These are phyloP conservation scores for Brassicogethes aeneus DNA, from an alignment of 2,888 invertebrate species.

Conservation along the genomic window DNA sequence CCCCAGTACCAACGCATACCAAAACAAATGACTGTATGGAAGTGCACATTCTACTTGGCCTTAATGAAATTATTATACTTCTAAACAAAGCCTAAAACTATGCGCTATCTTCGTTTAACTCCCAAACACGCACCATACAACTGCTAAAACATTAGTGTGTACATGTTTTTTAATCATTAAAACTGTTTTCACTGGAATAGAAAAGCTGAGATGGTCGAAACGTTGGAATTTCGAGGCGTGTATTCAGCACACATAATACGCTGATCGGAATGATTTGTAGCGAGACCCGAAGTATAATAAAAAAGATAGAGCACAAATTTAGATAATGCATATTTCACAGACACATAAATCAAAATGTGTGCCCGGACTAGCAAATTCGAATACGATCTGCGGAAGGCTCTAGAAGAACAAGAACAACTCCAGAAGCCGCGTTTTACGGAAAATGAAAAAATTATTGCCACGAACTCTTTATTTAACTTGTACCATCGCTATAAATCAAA, in stretches of 20 bases:
- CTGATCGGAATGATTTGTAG: constrained; percentile 36
- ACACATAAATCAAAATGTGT: constrained; percentile 38
- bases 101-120: no score
- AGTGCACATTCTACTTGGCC: constrained; percentile 1
- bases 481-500: no score
- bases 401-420: constrained; percentile 1
- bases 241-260: constrained; percentile 27
- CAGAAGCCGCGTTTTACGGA: background rate
- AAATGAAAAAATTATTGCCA: background rate
- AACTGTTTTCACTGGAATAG: no score
- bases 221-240: constrained; percentile 7
- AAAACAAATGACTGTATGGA: constrained; percentile 2
- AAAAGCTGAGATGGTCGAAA: no score
- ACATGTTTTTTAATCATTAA: no score
- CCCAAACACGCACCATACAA: no score
- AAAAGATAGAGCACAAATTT: constrained; percentile 41
- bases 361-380: constrained; percentile 37
- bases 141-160: no score
- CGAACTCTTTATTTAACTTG: background rate
- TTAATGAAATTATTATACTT: background rate
- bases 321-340: constrained; percentile 43
- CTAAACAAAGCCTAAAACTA: no score
- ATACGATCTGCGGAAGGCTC: constrained; percentile 21
- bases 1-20: background rate
- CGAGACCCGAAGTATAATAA: constrained; percentile 37